Percentiles rank a stretch among this genome's conserved stretches.
Conservation (phyloP, 2,888 invertebrate species). For the Mimachlamys varia region DNA sequence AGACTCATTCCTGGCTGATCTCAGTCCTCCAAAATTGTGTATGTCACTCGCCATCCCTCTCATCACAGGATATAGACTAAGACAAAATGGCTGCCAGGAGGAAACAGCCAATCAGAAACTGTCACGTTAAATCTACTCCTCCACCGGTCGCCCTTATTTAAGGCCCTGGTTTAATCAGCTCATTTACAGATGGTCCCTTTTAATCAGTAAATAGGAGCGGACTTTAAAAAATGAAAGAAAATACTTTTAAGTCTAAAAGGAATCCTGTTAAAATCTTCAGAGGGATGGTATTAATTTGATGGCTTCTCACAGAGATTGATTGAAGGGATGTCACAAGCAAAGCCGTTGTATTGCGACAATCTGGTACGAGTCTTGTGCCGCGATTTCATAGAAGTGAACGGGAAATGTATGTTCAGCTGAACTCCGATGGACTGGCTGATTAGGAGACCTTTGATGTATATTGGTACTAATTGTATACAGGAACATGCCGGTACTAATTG, state of each 20-base stretch:
- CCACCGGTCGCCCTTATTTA: not conserved
- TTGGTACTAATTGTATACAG: too few relatives aligned
- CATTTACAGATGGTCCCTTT: not conserved
- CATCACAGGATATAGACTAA: not conserved
- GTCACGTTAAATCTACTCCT: not conserved
- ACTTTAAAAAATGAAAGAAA: not conserved
- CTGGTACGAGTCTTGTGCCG: not conserved
- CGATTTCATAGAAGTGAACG: not conserved
- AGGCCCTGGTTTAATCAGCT: not conserved
- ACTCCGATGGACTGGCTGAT: too few relatives aligned
- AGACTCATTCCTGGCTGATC: not conserved
- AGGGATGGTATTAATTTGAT: not conserved
- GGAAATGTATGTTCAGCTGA: not conserved
- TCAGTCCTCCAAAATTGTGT: not conserved
- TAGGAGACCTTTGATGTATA: too few relatives aligned
- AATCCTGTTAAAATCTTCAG: not conserved
- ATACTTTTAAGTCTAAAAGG: not conserved
- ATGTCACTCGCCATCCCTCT: not conserved
- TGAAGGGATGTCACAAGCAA: not conserved
- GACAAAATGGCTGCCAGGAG: constrained; percentile 12
- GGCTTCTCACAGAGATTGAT: not conserved
- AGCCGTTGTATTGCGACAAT: not conserved
- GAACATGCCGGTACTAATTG: too few relatives aligned
- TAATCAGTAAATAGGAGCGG: not conserved
- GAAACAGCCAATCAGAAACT: constrained; percentile 16